phyloP scores from a whole-genome alignment of 1,140 invertebrate genomes.

The Drosophila arizonae region DNA sequence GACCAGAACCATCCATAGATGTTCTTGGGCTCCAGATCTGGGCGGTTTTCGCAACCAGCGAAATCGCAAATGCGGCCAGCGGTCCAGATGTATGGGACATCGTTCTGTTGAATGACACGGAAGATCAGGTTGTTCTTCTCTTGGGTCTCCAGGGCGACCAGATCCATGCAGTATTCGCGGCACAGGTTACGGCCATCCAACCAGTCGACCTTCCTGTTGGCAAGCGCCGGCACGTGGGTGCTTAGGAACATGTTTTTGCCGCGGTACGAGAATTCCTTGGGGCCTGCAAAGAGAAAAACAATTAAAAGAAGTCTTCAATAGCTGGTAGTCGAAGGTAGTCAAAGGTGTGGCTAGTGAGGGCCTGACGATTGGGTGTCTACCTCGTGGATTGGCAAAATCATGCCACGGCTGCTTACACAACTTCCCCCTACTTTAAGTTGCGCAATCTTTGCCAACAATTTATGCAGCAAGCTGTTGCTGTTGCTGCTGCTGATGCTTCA shows the following conservation, averaged over 20 bases:
- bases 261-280: conserved; percentile 93
- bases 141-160: conserved; percentile 93
- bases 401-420: conserved; percentile 69
- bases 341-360: conserved; percentile 27
- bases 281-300: conserved; percentile 85
- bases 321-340: neutral
- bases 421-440: conserved; percentile 58
- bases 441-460: conserved; percentile 69
- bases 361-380: conserved; percentile 7
- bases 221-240: conserved; percentile 90
- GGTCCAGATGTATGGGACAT: conserved; percentile 96
- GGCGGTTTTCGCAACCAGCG: conserved; percentile 93
- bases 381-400: conserved; percentile 52
- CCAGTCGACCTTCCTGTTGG: conserved; percentile 93
- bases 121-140: conserved; percentile 95
- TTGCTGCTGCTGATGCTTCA: conserved; percentile 31
- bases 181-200: conserved; percentile 94
- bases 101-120: conserved; percentile 92
- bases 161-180: conserved; percentile 96
- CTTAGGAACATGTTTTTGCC: conserved; percentile 95
- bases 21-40: conserved; percentile 92
- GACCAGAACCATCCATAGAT: conserved; percentile 97
- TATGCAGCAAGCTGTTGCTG: conserved; percentile 63
- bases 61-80: conserved; percentile 95
- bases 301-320: neutral